phyloP scores from a whole-genome alignment of 2,888 invertebrate genomes.

The Tanytarsus gracilentus region DNA sequence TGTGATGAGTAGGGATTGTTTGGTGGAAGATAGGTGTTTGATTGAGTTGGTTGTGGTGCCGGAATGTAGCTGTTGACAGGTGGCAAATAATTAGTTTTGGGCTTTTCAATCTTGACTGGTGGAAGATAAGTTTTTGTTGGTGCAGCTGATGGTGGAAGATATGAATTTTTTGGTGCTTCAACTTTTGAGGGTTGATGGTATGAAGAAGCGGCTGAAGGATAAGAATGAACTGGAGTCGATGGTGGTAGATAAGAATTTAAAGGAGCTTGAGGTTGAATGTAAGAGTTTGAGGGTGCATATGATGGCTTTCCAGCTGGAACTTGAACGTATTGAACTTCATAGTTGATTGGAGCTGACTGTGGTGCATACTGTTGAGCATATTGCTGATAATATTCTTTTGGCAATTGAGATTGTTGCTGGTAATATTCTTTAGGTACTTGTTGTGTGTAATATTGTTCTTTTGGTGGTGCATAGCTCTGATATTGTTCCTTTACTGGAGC shows the following conservation, averaged over 20 bases:
- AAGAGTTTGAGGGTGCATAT: not conserved
- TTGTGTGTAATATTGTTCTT: not conserved
- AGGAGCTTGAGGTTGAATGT: not conserved
- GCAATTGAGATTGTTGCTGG: not conserved
- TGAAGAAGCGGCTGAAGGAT: not conserved
- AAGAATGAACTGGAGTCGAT: no score
- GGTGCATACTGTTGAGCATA: not conserved
- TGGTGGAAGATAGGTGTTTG: not conserved
- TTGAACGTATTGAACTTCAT: conserved; percentile 17
- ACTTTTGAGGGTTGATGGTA: no score
- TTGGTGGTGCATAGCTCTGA: not conserved
- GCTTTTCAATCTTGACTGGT: conserved; percentile 1
- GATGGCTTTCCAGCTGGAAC: no score
- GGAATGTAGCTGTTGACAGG: not conserved
- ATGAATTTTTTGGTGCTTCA: conserved; percentile 7
- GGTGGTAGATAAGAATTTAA: conserved; percentile 4
- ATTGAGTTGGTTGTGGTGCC: not conserved
- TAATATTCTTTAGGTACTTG: not conserved
- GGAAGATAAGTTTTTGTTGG: conserved; percentile 17
- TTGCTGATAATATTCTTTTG: not conserved
- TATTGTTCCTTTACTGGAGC: not conserved
- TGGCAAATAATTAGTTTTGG: not conserved
- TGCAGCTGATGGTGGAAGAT: not conserved
- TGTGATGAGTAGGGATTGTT: not conserved
- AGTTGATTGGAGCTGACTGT: conserved; percentile 1